phyloP scores from a whole-genome alignment of 2,113 vertebrate species.

The Thomomys bottae region DNA sequence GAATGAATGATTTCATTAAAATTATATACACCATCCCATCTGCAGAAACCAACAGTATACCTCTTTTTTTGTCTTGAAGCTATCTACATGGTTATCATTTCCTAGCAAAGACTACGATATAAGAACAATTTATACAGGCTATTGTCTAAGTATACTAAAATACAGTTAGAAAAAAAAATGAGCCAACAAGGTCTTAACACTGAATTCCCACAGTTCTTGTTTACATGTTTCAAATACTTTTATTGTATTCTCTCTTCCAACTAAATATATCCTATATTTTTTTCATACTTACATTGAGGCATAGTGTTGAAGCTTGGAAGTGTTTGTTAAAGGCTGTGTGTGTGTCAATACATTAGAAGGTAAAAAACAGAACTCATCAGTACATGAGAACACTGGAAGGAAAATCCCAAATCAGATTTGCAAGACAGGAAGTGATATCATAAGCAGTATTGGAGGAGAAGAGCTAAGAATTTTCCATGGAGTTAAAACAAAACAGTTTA shows the following conservation, averaged over 20 bases:
- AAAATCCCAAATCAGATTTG: neutral
- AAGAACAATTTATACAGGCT: neutral
- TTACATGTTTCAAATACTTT: constrained; percentile 29
- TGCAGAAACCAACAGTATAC: neutral
- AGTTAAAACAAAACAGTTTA: neutral
- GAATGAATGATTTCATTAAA: constrained; percentile 30
- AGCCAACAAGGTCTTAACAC: constrained; percentile 7
- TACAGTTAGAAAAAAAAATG: neutral
- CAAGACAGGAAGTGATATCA: constrained; percentile 15
- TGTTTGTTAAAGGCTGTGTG: neutral
- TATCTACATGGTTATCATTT: constrained; percentile 51
- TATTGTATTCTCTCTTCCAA: neutral
- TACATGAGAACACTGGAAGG: constrained; percentile 1
- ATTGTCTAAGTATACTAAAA: neutral
- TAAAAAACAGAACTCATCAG: neutral
- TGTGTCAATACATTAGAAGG: neutral
- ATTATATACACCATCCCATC: neutral
- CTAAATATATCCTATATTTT: neutral
- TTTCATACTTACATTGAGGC: neutral
- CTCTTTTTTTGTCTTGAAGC: constrained; percentile 12
- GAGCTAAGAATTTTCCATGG: neutral
- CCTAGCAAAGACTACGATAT: neutral
- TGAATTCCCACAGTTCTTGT: constrained; percentile 3
- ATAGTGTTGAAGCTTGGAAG: constrained; percentile 8
- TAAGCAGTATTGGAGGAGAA: neutral